phyloP scores from a whole-genome alignment of 2,797 vertebrate species.

The Philypnodon macrostomus region DNA sequence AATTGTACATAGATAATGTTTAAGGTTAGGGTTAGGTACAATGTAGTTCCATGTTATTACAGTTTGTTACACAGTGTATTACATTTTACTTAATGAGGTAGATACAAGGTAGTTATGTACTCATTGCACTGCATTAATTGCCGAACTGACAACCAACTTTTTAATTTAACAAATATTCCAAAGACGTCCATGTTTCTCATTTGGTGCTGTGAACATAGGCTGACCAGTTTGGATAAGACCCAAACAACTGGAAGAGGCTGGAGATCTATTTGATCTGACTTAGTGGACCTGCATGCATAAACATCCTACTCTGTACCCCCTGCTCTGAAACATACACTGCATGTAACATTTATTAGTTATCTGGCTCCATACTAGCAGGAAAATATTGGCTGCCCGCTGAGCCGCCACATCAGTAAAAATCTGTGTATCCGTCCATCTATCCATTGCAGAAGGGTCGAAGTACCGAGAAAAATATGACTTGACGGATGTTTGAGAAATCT shows the following conservation, averaged over 20 bases:
- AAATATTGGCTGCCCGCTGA: conserved; percentile 44
- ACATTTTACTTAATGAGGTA: too few species aligned
- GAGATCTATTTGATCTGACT: conserved; percentile 50
- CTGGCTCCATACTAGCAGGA: conserved; percentile 33
- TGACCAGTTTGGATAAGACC: conserved; percentile 18
- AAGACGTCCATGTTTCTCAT: conserved; percentile 34
- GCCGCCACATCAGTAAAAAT: conserved; percentile 45
- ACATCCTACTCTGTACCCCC: conserved; percentile 12
- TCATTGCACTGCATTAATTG: background rate
- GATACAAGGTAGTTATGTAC: too few species aligned
- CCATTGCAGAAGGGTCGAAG: conserved; percentile 1
- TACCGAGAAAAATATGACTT: conserved; percentile 1
- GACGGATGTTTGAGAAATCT: background rate
- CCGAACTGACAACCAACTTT: conserved; percentile 1
- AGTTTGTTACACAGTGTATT: too few species aligned
- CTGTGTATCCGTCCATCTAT: conserved; percentile 14
- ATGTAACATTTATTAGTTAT: conserved; percentile 50
- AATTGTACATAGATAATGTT: too few species aligned
- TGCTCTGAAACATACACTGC: conserved; percentile 15
- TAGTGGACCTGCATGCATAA: conserved; percentile 43
- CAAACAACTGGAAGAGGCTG: conserved; percentile 25
- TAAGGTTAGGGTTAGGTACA: too few species aligned
- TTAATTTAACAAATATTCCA: conserved; percentile 16
- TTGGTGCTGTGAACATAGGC: conserved; percentile 33
- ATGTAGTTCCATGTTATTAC: too few species aligned